Base-by-base conservation (phyloP, 2,797 vertebrate genomes). In the Semotilus atromaculatus region DNA sequence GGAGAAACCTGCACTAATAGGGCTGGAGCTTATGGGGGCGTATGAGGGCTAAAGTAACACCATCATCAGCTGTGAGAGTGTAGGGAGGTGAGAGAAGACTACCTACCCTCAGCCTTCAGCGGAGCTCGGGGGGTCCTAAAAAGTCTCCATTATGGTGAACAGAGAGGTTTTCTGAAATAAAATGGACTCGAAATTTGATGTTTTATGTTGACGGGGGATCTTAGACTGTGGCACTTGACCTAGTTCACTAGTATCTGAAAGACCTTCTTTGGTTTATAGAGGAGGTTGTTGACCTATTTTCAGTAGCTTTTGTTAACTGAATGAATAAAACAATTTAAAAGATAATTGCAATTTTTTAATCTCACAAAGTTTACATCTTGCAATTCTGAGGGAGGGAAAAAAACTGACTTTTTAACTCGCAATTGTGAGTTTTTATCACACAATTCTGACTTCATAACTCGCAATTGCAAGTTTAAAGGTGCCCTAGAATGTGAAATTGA, bases 1-100 rank as follows among this genome's bases (percentile, higher is more conserved):
- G 74, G 76, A 80, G 53, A 62, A 68, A 86, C 90, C 88, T 83
- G 78, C 82, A 23, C 87, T 93, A 93, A 92, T 90, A 80, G 84
- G 85, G 82, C 84, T 80, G 71, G n/a, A 64, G 75, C 58, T 62
- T 64, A 66, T 81, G 85, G 82, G 82, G 82, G 38, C 48, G 80
- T 71, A 58, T 73, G 88, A 66, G 85, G 68, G 71, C 40, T 66
- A 51, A 72, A 71, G 43, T 48, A 60, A 43, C 51, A 64, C 51
- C 18, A 71, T 86, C 60, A 48, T 81, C 64, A 70, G 64, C 45
- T 29, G 34, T 26, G 62, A 77, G 38, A 80, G 43, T 55, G 64
- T 36, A 64, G 58, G 26, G 48, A 73, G 48, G 71, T 29, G 26
- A 64, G 36, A 34, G 83, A 58, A 76, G 82, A 43, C 73, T 64